Evolutionary conservation across 2,113 vertebrate genomes (phyloP), one percentile per base, ranked within the genome.

Genomic region (Fregata magnificens): DNA sequence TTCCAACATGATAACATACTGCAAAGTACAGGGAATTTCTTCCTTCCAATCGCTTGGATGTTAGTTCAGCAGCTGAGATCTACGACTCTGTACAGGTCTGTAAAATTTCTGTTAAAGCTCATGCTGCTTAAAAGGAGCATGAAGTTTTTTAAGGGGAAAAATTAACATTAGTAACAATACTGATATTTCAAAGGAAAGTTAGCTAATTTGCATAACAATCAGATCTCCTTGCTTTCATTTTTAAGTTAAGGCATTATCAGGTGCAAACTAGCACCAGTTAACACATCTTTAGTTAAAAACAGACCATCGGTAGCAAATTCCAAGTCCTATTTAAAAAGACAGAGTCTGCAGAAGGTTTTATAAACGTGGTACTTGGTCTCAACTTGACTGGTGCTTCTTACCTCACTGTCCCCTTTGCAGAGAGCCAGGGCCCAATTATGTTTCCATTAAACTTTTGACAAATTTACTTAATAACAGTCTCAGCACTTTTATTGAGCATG

Each of bases 401-500:
- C 97, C 96, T 98, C 79, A 90, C 97, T 82, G 95, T 96, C 95
- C 93, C 97, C 89, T 97, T 96, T 55, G 77, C 93, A 96, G 96
- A 93, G 97, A 97, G 97, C 97, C 96, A 96, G 95, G 96, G 96
- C 95, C 98, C 97, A 97, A 89, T 96, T 88, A 77, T 78, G 85
- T 62, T 96, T 97, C 97, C 97, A 98, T 98, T 98, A 98, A 98
- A 97, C 97, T 97, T 98, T 98, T 98, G 98, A 98, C 98, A 98
- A 98, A 82, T 98, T 98, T 97, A 98, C 98, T 98, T 98, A 98
- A 92, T 98, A 99, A 99, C 98, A 99, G 98, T 99, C 98, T 98
- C 98, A 98, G 98, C 98, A 98, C 98, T 98, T 98, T 98, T 98
- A 98, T 98, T 98, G 99, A 98, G 98, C 98, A 98, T 99, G 98